Conservation (phyloP, 2,113 vertebrate species). For the Heptranchias perlo region DNA sequence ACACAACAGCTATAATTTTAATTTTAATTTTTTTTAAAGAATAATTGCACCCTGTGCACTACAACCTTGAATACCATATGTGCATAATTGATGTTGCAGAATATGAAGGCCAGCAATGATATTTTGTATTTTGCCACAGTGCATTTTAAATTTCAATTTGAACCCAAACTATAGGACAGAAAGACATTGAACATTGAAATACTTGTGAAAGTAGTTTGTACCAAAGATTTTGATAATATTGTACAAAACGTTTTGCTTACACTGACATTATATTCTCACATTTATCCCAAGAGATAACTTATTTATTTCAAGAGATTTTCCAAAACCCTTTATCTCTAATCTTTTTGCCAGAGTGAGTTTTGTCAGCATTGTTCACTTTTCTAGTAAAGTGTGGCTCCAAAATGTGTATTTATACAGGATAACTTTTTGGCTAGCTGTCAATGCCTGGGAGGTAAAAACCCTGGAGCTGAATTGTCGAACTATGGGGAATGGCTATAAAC, state of each 20-base stretch:
- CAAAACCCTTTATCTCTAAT: neutral
- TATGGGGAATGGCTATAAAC: neutral
- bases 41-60: neutral
- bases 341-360: neutral
- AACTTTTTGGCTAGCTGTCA: neutral
- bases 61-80: neutral
- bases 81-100: neutral
- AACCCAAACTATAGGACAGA: neutral
- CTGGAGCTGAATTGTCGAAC: neutral
- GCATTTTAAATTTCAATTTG: neutral
- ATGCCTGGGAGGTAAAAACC: conserved; percentile 18
- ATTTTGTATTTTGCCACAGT: neutral
- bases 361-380: neutral
- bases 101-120: neutral
- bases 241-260: neutral
- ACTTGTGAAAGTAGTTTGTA: neutral
- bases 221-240: neutral
- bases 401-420: conserved; percentile 4
- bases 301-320: neutral
- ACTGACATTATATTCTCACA: neutral
- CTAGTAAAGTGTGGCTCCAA: neutral
- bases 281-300: neutral
- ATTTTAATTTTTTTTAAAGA: neutral
- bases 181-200: neutral
- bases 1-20: neutral